Conservation (phyloP, 2,888 invertebrate species). For the Dolichopus griseipennis region DNA sequence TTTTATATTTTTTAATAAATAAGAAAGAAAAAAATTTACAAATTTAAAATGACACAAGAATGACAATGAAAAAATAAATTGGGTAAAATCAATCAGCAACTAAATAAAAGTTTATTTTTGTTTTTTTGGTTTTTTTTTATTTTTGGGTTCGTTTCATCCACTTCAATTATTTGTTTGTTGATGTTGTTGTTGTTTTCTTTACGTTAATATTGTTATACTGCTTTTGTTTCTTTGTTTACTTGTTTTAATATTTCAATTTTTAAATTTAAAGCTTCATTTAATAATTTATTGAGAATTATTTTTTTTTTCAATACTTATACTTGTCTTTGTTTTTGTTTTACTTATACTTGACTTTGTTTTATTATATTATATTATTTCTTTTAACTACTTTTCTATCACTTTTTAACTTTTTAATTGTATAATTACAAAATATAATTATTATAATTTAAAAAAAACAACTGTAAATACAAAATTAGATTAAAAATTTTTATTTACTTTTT, state of each 20-base stretch:
- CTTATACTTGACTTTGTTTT: no score
- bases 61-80: not conserved
- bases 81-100: not conserved
- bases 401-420: not conserved
- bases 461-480: not conserved
- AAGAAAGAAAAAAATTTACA: not conserved
- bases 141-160: not conserved
- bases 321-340: no score
- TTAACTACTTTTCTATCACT: no score
- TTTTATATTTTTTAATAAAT: not conserved
- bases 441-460: not conserved
- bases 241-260: not conserved
- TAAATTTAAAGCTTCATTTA: not conserved
- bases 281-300: no score
- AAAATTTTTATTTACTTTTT: not conserved
- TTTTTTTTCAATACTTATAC: no score
- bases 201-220: not conserved
- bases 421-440: not conserved
- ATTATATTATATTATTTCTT: no score
- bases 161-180: not conserved
- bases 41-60: not conserved
- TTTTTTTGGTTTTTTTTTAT: not conserved
- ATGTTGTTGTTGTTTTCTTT: not conserved
- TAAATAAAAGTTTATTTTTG: no score
- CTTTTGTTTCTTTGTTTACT: not conserved